Percentiles rank a stretch among this genome's conserved stretches.
phyloP scores from a whole-genome alignment of 2,888 invertebrate species.

The Archips crataeganus region DNA sequence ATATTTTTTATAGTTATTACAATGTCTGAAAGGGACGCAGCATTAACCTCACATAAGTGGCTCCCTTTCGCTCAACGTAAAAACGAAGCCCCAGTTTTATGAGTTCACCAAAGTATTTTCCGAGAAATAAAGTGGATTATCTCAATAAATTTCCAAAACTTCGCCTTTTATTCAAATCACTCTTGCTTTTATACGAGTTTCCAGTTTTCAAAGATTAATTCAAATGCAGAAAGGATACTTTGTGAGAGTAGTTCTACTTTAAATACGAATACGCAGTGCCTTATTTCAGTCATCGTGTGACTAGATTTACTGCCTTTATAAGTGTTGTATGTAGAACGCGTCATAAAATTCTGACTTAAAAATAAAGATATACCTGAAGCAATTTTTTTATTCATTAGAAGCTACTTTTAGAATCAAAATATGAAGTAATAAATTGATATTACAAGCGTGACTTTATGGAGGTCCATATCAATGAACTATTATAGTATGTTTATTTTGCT shows the following conservation, averaged over 20 bases:
- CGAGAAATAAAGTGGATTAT: constrained; percentile 35
- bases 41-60: constrained; percentile 8
- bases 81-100: constrained; percentile 23
- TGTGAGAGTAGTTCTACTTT: not conserved
- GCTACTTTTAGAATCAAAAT: too few relatives aligned
- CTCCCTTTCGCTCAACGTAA: constrained; percentile 28
- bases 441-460: too few relatives aligned
- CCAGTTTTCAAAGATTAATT: constrained; percentile 34
- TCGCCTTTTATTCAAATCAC: constrained; percentile 37
- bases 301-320: not conserved
- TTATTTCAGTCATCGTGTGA: not conserved
- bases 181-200: constrained; percentile 33
- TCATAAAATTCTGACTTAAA: not conserved
- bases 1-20: constrained; percentile 9
- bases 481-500: too few relatives aligned
- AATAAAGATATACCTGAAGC: too few relatives aligned
- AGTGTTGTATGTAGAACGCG: not conserved
- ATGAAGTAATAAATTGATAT: too few relatives aligned
- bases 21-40: constrained; percentile 3
- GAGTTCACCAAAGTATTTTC: constrained; percentile 31
- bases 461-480: too few relatives aligned
- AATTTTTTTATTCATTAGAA: too few relatives aligned
- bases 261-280: not conserved
- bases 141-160: constrained; percentile 36
- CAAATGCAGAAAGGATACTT: constrained; percentile 13